Evolutionary conservation across 2,113 vertebrate species (phyloP).

Genomic region (Dunckerocampus dactyliophorus): DNA sequence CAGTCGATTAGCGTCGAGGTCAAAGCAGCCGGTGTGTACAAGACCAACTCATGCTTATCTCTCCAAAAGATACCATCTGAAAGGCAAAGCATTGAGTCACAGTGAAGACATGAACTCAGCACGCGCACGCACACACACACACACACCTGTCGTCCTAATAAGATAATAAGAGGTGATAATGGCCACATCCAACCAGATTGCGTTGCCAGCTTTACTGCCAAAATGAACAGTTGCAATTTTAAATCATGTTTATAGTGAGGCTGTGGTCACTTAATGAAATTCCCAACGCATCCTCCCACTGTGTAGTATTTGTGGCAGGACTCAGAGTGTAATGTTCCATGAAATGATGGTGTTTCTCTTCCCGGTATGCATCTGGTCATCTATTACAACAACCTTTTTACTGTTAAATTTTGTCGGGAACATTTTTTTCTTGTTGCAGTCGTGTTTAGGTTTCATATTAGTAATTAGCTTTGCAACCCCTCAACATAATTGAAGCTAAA

Average conservation of each 20-base stretch:
- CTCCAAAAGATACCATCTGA: not conserved
- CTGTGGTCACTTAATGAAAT: conserved; percentile 5
- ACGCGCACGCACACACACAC: conserved; percentile 11
- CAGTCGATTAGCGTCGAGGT: conserved; percentile 18
- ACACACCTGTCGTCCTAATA: conserved; percentile 17
- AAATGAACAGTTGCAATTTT: not conserved
- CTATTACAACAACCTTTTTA: not conserved
- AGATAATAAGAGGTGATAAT: not conserved
- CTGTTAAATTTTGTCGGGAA: not conserved
- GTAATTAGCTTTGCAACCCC: conserved; percentile 35
- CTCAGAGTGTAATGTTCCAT: not conserved
- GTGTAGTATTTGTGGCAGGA: not conserved
- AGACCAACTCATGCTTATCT: conserved; percentile 10
- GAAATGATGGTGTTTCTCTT: not conserved
- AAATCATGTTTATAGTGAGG: conserved; percentile 5
- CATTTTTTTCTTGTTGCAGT: not conserved
- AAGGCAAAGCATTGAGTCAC: conserved; percentile 6
- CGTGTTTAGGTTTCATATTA: conserved; percentile 28
- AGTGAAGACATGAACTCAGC: conserved; percentile 1
- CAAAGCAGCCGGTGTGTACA: not conserved
- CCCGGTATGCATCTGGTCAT: not conserved
- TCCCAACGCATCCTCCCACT: not conserved
- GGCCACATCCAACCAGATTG: conserved; percentile 18
- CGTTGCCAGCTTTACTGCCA: not conserved
- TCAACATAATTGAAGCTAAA: conserved; percentile 15